A percentile compares a stretch with the other conserved stretches of the same genome.
These are phyloP conservation scores for Stigmatopora argus DNA, from an alignment of 2,113 vertebrate genomes.

Conservation along the genomic window DNA sequence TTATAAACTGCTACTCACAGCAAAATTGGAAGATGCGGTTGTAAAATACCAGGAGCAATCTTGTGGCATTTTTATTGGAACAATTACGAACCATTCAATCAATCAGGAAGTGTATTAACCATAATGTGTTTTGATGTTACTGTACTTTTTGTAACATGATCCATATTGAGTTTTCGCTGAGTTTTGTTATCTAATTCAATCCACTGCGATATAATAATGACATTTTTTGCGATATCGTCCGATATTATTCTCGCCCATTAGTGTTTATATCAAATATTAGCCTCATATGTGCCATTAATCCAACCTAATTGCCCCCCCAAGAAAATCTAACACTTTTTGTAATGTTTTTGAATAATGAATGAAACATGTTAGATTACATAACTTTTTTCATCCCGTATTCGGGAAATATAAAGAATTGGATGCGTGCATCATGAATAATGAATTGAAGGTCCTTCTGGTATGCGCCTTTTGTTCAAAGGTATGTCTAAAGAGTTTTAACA, in stretches of 20 bases:
- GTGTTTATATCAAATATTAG: background rate
- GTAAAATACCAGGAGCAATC: slow-evolving; percentile 41
- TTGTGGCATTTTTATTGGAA: slow-evolving; percentile 45
- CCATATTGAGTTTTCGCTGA: slow-evolving; percentile 21
- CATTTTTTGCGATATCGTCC: slow-evolving; percentile 34
- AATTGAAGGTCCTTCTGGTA: too few species aligned
- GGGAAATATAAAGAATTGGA: too few species aligned
- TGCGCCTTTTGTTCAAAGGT: too few species aligned
- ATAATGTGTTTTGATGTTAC: slow-evolving; percentile 51
- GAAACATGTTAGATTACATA: too few species aligned
- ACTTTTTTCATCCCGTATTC: too few species aligned
- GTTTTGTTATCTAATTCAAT: background rate
- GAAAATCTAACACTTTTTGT: too few species aligned
- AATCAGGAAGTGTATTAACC: slow-evolving; percentile 51
- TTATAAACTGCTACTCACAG: slow-evolving; percentile 21
- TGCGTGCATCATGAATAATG: too few species aligned
- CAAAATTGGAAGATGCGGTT: slow-evolving; percentile 24
- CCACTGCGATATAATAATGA: background rate
- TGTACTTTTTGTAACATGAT: slow-evolving; percentile 33
- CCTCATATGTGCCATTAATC: background rate
- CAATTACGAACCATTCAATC: slow-evolving; percentile 39
- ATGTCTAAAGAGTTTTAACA: too few species aligned
- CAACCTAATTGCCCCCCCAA: too few species aligned
- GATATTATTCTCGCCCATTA: background rate
- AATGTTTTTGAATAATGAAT: too few species aligned